Conservation (phyloP, 2,888 invertebrate species). For the Pteria penguin region DNA sequence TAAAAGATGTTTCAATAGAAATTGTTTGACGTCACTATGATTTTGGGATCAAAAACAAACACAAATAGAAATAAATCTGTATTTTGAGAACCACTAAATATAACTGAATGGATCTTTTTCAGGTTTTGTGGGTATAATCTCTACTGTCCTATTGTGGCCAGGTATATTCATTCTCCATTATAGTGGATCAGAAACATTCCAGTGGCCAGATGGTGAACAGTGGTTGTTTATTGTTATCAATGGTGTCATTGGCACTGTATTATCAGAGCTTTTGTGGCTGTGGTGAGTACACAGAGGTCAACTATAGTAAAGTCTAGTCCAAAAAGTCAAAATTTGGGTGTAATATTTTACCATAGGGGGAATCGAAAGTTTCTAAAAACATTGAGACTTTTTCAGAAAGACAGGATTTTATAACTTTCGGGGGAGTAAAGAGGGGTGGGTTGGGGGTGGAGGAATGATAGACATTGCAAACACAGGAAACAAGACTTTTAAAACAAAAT, state of each 20-base stretch:
- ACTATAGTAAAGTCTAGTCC: too few species aligned
- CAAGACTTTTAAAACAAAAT: too few species aligned
- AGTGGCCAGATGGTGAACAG: constrained; percentile 90
- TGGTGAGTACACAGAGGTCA: constrained; percentile 88
- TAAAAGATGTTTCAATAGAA: neutral
- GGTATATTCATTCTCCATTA: constrained; percentile 92
- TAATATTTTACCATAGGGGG: too few species aligned
- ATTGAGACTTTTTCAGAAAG: too few species aligned
- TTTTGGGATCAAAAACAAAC: neutral
- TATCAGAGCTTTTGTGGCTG: constrained; percentile 95
- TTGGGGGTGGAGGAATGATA: too few species aligned
- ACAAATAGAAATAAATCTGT: neutral
- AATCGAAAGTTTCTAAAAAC: too few species aligned
- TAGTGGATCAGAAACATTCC: constrained; percentile 89
- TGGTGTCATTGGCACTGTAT: constrained; percentile 93
- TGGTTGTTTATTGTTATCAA: constrained; percentile 90
- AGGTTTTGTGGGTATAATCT: constrained; percentile 97
- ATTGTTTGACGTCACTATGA: neutral
- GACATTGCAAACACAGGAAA: too few species aligned
- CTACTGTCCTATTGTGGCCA: constrained; percentile 92
- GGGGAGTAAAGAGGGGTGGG: too few species aligned
- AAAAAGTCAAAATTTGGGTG: too few species aligned
- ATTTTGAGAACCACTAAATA: neutral
- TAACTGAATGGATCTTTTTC: constrained; percentile 31
- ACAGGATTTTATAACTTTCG: too few species aligned